Base-by-base conservation (phyloP, 2,888 invertebrate species). In the Phalera bucephala region DNA sequence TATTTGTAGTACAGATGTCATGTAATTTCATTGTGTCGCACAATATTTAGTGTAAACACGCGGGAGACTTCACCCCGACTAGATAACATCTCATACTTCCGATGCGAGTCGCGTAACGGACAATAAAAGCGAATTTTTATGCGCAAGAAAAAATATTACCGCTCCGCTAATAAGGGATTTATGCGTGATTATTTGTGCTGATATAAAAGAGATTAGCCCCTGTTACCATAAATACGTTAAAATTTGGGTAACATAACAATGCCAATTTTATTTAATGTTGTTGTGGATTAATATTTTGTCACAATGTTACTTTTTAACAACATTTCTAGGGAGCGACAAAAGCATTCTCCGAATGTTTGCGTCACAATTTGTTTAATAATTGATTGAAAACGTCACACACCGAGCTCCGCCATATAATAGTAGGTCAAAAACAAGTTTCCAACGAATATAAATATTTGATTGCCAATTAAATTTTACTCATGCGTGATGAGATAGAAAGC, bases 1-100 rank as follows among this genome's bases (percentile, higher is more conserved):
- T 88, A 89, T 89, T 88, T 88, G 89, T 84, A 80, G 70, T 89
- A 87, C 89, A 89, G 89, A 89, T 89, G 89, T 89, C 88, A 88
- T 88, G 88, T 89, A 87, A 88, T 88, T 80, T 88, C 81, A 89
- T 88, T 89, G 87, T 89, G 83, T 76, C 81, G 74, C 73, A 77
- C 85, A 87, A 89, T 86, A 87, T 88, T 88, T 88, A 80, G 84
- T 83, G 80, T 83, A 88, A 88, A 89, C 85, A 89, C 73, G 70
- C 78, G 76, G 88, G 84, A 76, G 76, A 75, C 66, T 70, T 62
- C 69, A 58, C 43, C 43, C 51, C 55, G 64, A 71, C 64, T 63
- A 81, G 87, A 88, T 88, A 88, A 82, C 72, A 88, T 86, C 87
- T 80, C 74, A 67, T 68, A 75, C 72, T 72, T 80, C 70, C 72